phyloP scores from a whole-genome alignment of 92 coral and sea anemone genomes.

The Diadumene lineata region DNA sequence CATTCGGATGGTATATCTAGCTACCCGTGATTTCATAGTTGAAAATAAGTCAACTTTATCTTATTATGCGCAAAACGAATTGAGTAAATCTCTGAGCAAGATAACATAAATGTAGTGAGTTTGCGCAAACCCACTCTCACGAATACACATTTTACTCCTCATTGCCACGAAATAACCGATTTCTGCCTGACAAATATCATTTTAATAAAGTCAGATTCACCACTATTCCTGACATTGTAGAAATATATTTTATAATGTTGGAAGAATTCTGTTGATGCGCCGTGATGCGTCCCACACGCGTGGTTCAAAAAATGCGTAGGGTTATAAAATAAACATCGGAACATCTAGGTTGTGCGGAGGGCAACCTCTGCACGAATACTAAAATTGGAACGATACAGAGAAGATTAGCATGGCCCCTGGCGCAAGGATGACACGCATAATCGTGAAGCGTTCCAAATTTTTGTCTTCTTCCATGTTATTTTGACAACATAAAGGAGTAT shows the following conservation, averaged over 20 bases:
- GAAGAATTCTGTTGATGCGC: too few relatives aligned
- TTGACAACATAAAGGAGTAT: not conserved
- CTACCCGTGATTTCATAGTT: too few relatives aligned
- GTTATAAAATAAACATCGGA: not conserved
- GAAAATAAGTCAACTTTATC: too few relatives aligned
- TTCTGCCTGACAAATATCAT: too few relatives aligned
- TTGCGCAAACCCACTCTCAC: too few relatives aligned
- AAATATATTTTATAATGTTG: too few relatives aligned
- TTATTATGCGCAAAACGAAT: too few relatives aligned
- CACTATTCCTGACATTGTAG: too few relatives aligned
- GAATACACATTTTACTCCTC: not conserved
- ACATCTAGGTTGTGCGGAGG: not conserved
- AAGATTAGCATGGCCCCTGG: conserved; percentile 99
- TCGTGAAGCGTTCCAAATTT: conserved; percentile 27
- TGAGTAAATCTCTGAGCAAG: not conserved
- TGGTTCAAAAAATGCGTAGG: not conserved
- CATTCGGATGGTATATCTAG: too few relatives aligned
- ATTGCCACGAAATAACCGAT: too few relatives aligned
- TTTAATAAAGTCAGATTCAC: too few relatives aligned
- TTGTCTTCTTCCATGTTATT: not conserved
- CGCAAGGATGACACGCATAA: conserved; percentile 24
- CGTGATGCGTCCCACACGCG: conserved; percentile 4
- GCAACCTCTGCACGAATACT: conserved; percentile 44
- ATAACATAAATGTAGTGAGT: not conserved
- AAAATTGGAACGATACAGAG: conserved; percentile 99